Base-by-base conservation (phyloP, 2,888 invertebrate species). In the Palloptera scutellata region DNA sequence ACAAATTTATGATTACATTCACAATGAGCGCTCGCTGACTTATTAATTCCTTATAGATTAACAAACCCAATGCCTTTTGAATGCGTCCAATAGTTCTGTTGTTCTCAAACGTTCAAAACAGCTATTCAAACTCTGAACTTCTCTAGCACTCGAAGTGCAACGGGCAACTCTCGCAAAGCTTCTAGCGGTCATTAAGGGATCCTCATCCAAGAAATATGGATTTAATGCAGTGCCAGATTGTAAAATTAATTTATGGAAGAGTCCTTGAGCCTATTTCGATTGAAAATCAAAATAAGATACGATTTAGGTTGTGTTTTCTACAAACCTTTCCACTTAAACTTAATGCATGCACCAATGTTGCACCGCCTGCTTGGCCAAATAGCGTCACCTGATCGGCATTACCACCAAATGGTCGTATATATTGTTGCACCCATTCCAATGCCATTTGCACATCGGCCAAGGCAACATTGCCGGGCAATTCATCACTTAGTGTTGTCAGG, bases 291-390 rank as follows among this genome's bases (percentile, higher is more conserved):
- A 12, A 11, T 4, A n/a, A 42, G 15, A n/a, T 30, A 45, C 13
- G 15, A 5, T 17, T 9, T 17, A 13, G 11, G 41, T 41, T 17
- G 42, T 19, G 40, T 13, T 13, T 42, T 9, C 13, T 2, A 62
- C 15, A 17, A n/a, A 85, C 84, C 59, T 84, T 78, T 10, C 85
- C 85, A 72, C 85, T 86, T 54, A 86, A 73, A 66, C 85, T 80
- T 42, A 88, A 79, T 1, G 87, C 83, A 19, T 86, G 86, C 0
- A 86, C 86, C 41, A 88, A 83, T 0, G 84, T 84, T 2, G 85
- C 87, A 1, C 87, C 87, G 13, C 88, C 87, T 20, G 87, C 87
- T 74, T 88, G 87, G 1, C 88, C 88, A 55, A 87, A 82, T 3
- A 88, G 74, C 0, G 88, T 88, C 0, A 88, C 84, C 43, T 78